Conservation (phyloP, 1,140 invertebrate genomes). For the Drosophila pseudoananassae region DNA sequence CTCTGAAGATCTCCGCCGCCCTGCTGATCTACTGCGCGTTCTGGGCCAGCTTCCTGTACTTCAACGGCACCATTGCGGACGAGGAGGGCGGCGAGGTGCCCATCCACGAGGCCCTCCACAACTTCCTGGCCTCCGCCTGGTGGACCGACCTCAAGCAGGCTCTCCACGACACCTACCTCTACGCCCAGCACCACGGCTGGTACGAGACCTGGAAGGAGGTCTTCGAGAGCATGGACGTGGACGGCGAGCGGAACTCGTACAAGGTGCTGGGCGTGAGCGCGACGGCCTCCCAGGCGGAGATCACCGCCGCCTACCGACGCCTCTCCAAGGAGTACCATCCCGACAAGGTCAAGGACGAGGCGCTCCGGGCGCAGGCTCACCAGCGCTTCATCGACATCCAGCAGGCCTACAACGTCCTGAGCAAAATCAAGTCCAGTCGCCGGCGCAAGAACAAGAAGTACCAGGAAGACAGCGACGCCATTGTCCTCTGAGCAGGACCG, state of each 20-base stretch:
- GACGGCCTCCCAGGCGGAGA: constrained; percentile 92
- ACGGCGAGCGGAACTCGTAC: constrained; percentile 95
- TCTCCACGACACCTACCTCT: constrained; percentile 90
- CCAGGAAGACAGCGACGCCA: constrained; percentile 59
- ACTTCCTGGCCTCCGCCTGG: constrained; percentile 95
- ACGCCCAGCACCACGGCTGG: constrained; percentile 92
- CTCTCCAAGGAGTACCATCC: constrained; percentile 96
- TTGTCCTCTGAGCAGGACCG: constrained; percentile 43
- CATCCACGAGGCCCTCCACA: constrained; percentile 93
- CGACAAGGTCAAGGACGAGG: constrained; percentile 92
- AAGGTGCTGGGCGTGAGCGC: constrained; percentile 91
- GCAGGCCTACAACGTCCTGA: constrained; percentile 95
- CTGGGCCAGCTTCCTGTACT: constrained; percentile 93
- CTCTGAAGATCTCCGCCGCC: constrained; percentile 86
- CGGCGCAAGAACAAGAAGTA: constrained; percentile 89
- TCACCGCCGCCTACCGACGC: constrained; percentile 91
- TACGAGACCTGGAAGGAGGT: constrained; percentile 94
- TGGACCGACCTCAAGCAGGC: constrained; percentile 90
- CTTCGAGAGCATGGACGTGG: constrained; percentile 93
- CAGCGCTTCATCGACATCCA: constrained; percentile 97
- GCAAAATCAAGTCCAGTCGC: constrained; percentile 91
- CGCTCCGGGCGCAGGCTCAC: constrained; percentile 88
- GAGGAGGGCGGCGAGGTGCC: constrained; percentile 94
- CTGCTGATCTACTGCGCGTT: constrained; percentile 89
- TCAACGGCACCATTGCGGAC: constrained; percentile 94